Evolutionary conservation across 2,888 invertebrate species (phyloP).

Genomic region (Sycophila texana): DNA sequence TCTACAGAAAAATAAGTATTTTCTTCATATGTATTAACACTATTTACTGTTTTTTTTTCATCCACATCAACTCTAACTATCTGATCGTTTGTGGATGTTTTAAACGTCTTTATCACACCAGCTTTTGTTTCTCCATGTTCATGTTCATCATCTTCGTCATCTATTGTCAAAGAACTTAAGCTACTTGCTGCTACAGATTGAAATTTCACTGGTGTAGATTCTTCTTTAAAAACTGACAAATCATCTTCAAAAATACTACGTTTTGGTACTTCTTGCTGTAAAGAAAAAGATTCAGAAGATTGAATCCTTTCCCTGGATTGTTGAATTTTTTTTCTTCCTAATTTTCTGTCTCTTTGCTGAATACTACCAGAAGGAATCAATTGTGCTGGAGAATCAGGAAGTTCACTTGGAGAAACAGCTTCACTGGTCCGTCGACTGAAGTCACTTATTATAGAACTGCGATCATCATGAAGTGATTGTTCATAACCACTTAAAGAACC

Average conservation of each 20-base stretch:
- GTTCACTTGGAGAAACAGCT: conserved; percentile 93
- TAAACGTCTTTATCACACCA: conserved; percentile 40
- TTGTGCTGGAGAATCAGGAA: conserved; percentile 95
- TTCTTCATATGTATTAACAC: conserved; percentile 38
- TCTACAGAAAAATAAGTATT: conserved; percentile 50
- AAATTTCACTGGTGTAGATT: conserved; percentile 91
- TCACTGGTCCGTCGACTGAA: conserved; percentile 89
- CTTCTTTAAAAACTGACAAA: conserved; percentile 87
- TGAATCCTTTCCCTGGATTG: conserved; percentile 36
- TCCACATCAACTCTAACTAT: not conserved
- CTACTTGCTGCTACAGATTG: conserved; percentile 85
- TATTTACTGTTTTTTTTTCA: conserved; percentile 32
- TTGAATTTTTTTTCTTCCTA: conserved; percentile 35
- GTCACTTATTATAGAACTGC: conserved; percentile 90
- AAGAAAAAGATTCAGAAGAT: conserved; percentile 25
- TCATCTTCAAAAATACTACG: conserved; percentile 87
- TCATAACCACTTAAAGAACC: conserved; percentile 93
- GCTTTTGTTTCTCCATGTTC: conserved; percentile 46
- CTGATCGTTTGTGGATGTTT: conserved; percentile 20
- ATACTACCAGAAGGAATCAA: conserved; percentile 84
- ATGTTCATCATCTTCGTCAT: conserved; percentile 79
- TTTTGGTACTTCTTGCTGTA: conserved; percentile 42
- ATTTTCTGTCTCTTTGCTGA: conserved; percentile 60
- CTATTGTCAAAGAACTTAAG: conserved; percentile 90
- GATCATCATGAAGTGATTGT: conserved; percentile 88